phyloP scores from a whole-genome alignment of 2,113 vertebrate species.

The Pangasianodon hypophthalmus region DNA sequence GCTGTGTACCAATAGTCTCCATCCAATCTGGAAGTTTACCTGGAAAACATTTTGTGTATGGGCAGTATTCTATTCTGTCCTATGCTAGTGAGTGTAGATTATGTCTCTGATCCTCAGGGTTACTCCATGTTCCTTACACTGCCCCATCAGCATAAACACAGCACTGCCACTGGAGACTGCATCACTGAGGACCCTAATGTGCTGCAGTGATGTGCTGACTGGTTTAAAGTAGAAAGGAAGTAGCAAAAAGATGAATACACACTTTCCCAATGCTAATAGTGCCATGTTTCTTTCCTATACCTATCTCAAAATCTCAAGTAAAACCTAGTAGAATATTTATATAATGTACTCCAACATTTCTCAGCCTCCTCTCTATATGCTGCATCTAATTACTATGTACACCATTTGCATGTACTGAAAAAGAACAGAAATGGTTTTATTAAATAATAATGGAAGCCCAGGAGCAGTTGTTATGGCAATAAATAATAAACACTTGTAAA shows the following conservation, averaged over 20 bases:
- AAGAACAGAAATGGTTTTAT: not conserved
- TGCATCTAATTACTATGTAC: not conserved
- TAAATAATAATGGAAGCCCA: constrained; percentile 4
- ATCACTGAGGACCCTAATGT: constrained; percentile 25
- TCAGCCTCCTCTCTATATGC: not conserved
- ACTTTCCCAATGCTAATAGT: not conserved
- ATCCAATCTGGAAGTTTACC: not conserved
- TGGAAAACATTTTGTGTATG: not conserved
- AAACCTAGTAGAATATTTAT: not conserved
- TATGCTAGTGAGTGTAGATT: not conserved
- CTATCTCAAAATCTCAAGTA: not conserved
- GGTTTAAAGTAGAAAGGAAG: constrained; percentile 6
- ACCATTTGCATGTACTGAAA: not conserved
- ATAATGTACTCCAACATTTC: not conserved
- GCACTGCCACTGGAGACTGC: constrained; percentile 28
- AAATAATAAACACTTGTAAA: constrained; percentile 1
- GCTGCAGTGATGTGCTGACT: constrained; percentile 45
- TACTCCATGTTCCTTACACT: constrained; percentile 19
- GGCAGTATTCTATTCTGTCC: not conserved
- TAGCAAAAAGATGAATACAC: constrained; percentile 22
- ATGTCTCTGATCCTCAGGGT: constrained; percentile 20
- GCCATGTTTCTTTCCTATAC: not conserved
- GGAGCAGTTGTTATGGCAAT: constrained; percentile 7
- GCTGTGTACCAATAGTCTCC: no score
- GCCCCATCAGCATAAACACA: constrained; percentile 47